Conservation (phyloP, 2,888 invertebrate species). For the Tenthredo livida region DNA sequence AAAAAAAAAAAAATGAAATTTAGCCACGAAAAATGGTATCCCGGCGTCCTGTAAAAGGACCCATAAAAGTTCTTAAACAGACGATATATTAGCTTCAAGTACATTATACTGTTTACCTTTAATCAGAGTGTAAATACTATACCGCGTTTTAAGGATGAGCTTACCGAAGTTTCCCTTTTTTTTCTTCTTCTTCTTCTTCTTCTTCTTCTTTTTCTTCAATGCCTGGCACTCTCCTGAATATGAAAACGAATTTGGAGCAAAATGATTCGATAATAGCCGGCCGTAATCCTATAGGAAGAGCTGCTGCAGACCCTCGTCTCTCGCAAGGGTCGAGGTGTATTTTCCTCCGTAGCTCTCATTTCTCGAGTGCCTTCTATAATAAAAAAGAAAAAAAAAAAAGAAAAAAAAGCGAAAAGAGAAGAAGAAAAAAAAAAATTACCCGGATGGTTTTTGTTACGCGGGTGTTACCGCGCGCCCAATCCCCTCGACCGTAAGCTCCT, state of each 20-base stretch:
- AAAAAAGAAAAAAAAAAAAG: not conserved
- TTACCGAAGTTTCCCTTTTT: not conserved
- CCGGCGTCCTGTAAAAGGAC: not conserved
- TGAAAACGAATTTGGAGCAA: constrained; percentile 43
- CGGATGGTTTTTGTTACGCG: constrained; percentile 34
- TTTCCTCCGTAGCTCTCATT: constrained; percentile 35
- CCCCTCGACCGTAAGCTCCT: not conserved
- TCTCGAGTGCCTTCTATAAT: constrained; percentile 43
- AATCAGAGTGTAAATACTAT: constrained; percentile 13
- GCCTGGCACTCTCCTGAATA: constrained; percentile 28
- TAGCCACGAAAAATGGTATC: not conserved
- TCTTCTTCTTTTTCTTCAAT: not conserved
- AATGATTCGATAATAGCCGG: constrained; percentile 50
- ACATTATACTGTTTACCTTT: constrained; percentile 13
- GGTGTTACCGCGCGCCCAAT: not conserved
- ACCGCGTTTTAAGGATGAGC: constrained; percentile 8
- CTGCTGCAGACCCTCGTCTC: constrained; percentile 33
- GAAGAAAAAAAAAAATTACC: constrained; percentile 2
- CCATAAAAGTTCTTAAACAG: not conserved
- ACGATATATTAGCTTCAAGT: not conserved
- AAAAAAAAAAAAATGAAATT: not conserved
- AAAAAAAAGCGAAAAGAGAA: not conserved
- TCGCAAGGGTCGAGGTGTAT: constrained; percentile 12
- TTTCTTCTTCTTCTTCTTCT: not conserved
- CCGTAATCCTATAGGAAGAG: constrained; percentile 24